Evolutionary conservation across 2,888 invertebrate species (phyloP).

Genomic region (Lucinisca nassula): DNA sequence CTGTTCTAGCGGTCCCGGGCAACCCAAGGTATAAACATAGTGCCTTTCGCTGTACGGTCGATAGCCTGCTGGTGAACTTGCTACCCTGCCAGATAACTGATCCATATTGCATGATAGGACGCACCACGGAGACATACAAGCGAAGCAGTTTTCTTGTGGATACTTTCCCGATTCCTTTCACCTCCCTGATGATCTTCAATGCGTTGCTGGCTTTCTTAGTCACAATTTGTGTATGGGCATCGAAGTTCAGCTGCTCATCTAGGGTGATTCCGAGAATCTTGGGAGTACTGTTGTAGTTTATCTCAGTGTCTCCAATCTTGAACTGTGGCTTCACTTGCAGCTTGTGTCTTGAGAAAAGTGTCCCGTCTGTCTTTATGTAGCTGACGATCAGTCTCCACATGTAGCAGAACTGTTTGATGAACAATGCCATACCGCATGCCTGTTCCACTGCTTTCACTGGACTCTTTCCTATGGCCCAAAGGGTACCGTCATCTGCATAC

Average conservation of each 20-base stretch:
- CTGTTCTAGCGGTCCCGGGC: background rate
- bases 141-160: conserved; percentile 1
- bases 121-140: conserved; percentile 1
- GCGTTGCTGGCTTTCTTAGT: conserved; percentile 21
- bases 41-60: background rate
- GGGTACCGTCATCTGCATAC: conserved; percentile 21
- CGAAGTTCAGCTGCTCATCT: conserved; percentile 14
- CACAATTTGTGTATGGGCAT: background rate
- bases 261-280: conserved; percentile 23
- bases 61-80: background rate
- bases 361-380: conserved; percentile 14
- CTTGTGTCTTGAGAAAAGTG: background rate
- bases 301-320: background rate
- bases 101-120: background rate
- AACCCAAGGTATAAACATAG: background rate
- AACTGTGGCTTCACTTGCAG: background rate
- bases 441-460: background rate
- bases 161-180: conserved; percentile 28
- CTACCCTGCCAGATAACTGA: background rate
- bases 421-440: background rate
- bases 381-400: conserved; percentile 7
- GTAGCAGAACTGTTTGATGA: background rate
- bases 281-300: background rate
- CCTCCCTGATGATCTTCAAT: conserved; percentile 29
- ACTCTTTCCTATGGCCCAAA: conserved; percentile 6